Base-by-base conservation (phyloP, 2,888 invertebrate species). In the Lamellibrachia satsuma region DNA sequence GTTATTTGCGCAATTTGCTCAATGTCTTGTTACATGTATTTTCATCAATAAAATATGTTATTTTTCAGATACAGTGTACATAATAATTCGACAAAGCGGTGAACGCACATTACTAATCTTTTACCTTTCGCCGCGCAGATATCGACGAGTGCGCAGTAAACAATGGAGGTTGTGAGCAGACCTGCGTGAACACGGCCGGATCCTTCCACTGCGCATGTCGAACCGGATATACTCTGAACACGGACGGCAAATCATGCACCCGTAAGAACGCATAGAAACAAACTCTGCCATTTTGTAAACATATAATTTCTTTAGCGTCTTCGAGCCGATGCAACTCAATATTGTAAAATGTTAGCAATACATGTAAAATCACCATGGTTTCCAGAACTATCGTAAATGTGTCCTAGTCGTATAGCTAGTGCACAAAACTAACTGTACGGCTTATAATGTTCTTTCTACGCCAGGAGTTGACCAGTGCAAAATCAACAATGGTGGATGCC, bases 91-190 rank as follows among this genome's bases (percentile, higher is more conserved):
- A 75, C 6, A 15, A 75, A 75, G 22, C 75, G 22, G 15, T 75
- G 4, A 75, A 75, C 75, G 15, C 57, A 57, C 15, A 57, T 57
- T 15, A 7, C 6, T 15, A 57, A 8, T 11, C 22, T 75, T 75
- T 22, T 75, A 75, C 75, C 1, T 15, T 60, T 75, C 15, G 6
- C 91, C 27, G 15, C 52, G 39, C 93, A 95, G 95, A 95, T 93
- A 92, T 95, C 8, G 94, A 96, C 93, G 96, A 96, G 93, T 96
- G 96, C 92, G 92, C 93, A n/a, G 91, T 92, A 27, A 94, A 95
- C 92, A 94, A 94, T 92, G 95, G 95, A 7, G 94, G 94, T 22
- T 96, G 96, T 93, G 39, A 91, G 51, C 94, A 94, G 91, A 51
- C 27, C 7, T 94, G 94, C 90, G 91, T 92, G 7, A 94, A 94